Evolutionary conservation across 2,113 vertebrate genomes (phyloP), one percentile per base, ranked within the genome.

Genomic region (Cyanoderma ruficeps): DNA sequence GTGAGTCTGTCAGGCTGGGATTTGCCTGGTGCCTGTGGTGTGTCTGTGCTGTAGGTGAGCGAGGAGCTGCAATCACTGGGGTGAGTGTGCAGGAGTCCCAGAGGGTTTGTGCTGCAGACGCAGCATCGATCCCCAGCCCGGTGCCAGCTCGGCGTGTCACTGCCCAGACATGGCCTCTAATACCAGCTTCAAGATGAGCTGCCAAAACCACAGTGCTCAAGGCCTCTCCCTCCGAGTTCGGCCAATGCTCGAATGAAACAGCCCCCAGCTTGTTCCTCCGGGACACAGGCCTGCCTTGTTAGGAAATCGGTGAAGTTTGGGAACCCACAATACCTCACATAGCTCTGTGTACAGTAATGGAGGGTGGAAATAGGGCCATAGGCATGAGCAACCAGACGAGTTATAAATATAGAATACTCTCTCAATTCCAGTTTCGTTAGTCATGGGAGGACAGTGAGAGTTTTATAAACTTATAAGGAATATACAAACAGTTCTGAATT

Each of bases 391-490:
- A 98, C 95, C 97, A 96, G 96, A 97, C 95, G 64, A 97, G 98
- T 97, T 98, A 99, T 98, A 99, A 99, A 99, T 99, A 99, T 98
- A 98, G 98, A 98, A 94, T 97, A 98, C 98, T 98, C 98, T 97
- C 98, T 98, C 98, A 98, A 98, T 98, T 98, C 98, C 98, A 95
- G 90, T 96, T 98, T 96, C 93, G 98, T 99, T 98, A 98, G 98
- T 98, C 98, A 98, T 97, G 96, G 97, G 97, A 97, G 97, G 97
- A 98, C 98, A 98, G 97, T 96, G 98, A 96, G 97, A 97, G 97
- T 97, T 98, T 98, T 97, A 98, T 98, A 98, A 98, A 98, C 98
- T 98, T 98, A 99, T 98, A 99, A 98, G 98, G 98, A 98, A 98
- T 98, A 98, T 98, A 97, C 97, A 98, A 98, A 98, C 97, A 98